Percentiles rank a stretch among this genome's conserved stretches.
phyloP scores from a whole-genome alignment of 2,113 vertebrate genomes.

The Scomber scombrus region DNA sequence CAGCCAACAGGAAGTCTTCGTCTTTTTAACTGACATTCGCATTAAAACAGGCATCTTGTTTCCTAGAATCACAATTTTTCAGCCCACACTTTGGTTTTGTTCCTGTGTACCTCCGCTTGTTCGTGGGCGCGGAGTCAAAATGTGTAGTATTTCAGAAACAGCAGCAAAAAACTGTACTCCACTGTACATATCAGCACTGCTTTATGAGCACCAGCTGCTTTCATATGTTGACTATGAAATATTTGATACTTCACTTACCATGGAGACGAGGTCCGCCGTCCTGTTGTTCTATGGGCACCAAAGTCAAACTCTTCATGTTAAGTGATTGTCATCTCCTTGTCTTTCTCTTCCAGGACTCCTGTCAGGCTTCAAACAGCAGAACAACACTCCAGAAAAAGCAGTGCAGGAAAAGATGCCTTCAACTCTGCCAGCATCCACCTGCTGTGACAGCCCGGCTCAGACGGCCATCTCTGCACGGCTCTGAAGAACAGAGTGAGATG shows the following conservation, averaged over 20 bases:
- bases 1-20: conserved; percentile 69
- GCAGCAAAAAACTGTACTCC: background rate
- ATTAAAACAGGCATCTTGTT: conserved; percentile 58
- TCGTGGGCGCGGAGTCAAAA: conserved; percentile 18
- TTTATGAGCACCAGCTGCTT: background rate
- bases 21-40: conserved; percentile 53
- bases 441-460: background rate
- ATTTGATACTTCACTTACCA: conserved; percentile 3
- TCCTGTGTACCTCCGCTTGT: conserved; percentile 9
- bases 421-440: conserved; percentile 17
- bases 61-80: conserved; percentile 64
- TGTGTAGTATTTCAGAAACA: background rate
- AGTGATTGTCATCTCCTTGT: background rate
- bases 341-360: conserved; percentile 50
- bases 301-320: background rate
- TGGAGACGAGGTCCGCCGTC: background rate
- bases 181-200: background rate
- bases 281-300: background rate
- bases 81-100: conserved; percentile 46
- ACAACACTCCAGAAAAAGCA: background rate
- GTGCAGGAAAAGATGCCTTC: background rate
- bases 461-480: conserved; percentile 23
- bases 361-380: conserved; percentile 8
- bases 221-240: conserved; percentile 3
- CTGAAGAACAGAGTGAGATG: background rate